Evolutionary conservation across 2,888 invertebrate genomes (phyloP).

Genomic region (Caenorhabditis sp.): DNA sequence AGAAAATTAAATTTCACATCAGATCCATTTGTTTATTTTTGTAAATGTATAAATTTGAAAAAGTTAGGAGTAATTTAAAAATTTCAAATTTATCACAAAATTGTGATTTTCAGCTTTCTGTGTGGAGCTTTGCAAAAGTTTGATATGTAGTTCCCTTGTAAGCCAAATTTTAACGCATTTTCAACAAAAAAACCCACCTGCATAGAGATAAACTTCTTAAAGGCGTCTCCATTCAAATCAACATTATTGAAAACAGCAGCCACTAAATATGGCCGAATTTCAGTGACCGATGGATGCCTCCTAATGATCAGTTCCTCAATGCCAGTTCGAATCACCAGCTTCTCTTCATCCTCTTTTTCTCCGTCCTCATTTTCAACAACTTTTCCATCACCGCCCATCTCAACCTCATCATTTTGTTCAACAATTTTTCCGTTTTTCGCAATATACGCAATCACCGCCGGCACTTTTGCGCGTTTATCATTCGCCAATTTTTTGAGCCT

Average conservation of each 20-base stretch:
- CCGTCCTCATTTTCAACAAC: background rate
- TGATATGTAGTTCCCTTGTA: too few species aligned
- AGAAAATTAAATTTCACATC: too few species aligned
- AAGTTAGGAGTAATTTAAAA: too few species aligned
- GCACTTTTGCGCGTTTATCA: constrained; percentile 49
- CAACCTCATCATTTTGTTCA: background rate
- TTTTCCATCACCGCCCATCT: background rate
- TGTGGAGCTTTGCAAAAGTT: too few species aligned
- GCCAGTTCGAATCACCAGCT: constrained; percentile 15
- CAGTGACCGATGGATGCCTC: constrained; percentile 38
- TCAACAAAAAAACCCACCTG: constrained; percentile 43
- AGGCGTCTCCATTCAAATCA: constrained; percentile 45
- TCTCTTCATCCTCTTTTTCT: constrained; percentile 3
- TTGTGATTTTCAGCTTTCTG: too few species aligned
- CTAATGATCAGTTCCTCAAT: constrained; percentile 6
- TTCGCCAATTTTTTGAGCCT: constrained; percentile 52
- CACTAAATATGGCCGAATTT: constrained; percentile 52
- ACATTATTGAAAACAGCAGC: constrained; percentile 49
- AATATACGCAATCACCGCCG: constrained; percentile 40
- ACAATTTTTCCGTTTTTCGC: constrained; percentile 17
- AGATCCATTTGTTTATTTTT: too few species aligned
- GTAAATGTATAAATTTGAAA: too few species aligned
- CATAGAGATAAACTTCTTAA: constrained; percentile 53
- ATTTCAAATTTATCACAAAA: too few species aligned
- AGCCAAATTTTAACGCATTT: too few species aligned